These are phyloP conservation scores for Cranoglanis bouderius DNA, from an alignment of 2,113 vertebrate species.

Conservation along the genomic window DNA sequence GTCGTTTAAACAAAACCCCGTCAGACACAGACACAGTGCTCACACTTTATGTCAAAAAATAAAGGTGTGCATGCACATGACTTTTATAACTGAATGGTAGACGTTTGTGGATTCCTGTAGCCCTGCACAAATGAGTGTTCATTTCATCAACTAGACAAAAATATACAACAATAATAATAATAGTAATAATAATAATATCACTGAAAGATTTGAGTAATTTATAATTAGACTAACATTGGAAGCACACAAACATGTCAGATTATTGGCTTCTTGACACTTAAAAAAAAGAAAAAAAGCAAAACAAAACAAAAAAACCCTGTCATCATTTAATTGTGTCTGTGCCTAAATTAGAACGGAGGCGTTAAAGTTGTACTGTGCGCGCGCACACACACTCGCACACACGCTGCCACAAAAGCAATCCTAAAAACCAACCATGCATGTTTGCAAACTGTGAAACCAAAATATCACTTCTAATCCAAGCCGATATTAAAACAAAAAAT, in stretches of 20 bases:
- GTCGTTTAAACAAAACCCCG: background rate
- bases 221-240: constrained; percentile 56
- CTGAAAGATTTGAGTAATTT: constrained; percentile 39
- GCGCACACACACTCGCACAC: background rate
- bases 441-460: constrained; percentile 19
- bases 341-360: background rate
- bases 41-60: background rate
- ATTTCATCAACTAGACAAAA: constrained; percentile 13
- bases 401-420: background rate
- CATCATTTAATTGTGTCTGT: background rate
- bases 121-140: background rate
- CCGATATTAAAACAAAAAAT: background rate
- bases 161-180: constrained; percentile 9
- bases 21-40: background rate
- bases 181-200: background rate
- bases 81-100: too few species aligned
- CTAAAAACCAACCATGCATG: constrained; percentile 1
- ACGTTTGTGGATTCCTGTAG: background rate
- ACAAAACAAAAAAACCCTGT: background rate
- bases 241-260: constrained; percentile 56
- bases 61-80: background rate
- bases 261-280: constrained; percentile 44
- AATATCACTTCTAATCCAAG: background rate
- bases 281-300: background rate
- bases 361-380: background rate